Evolutionary conservation across 2,888 invertebrate species (phyloP), one percentile per base, ranked within the genome.

Genomic region (Nesidiocoris tenuis): DNA sequence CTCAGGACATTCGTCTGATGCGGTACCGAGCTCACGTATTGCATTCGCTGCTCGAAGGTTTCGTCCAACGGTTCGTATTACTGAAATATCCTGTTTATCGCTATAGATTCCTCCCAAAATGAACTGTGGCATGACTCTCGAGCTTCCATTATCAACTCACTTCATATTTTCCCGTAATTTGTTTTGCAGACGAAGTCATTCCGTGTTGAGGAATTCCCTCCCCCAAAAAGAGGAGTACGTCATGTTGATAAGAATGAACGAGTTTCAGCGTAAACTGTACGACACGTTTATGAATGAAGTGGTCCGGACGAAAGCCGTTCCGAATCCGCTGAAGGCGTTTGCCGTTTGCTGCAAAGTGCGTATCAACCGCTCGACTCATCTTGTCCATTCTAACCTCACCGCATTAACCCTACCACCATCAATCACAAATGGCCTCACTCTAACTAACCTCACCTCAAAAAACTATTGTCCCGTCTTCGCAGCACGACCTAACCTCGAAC

Each of bases 201-300:
- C 92, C 18, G 96, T 98, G 0, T 85, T 99, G 59, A 94, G 95
- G 82, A 89, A 91, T n/a, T 93, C 96, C 0, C 85, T 99, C 76
- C 98, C 98, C 0, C 91, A 92, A 78, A 98, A 98, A 83, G 91
- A 94, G 81, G 99, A 99, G 83, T 97, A 95, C 83, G 97, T 99
- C 2, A 86, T 98, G 5, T 85, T 98, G 25, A 89, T 97, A 0
- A 87, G 91, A 67, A 93, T 99, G 93, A 95, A 96, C 0, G 86
- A 90, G 0, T 89, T 97, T 81, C 98, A 99, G 84, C 87, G 95
- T 16, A 90, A 91, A 81, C 86, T 99, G 1, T 99, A 99, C 82
- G 92, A 94, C 80, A 90, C 91, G 9, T 97, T 96, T 82, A 96
- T 97, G 93, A 93, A 94, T 83, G 94, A 93, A 83, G 93, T 95